phyloP scores from a whole-genome alignment of 2,113 vertebrate genomes.

The Plecturocebus donacophilus region DNA sequence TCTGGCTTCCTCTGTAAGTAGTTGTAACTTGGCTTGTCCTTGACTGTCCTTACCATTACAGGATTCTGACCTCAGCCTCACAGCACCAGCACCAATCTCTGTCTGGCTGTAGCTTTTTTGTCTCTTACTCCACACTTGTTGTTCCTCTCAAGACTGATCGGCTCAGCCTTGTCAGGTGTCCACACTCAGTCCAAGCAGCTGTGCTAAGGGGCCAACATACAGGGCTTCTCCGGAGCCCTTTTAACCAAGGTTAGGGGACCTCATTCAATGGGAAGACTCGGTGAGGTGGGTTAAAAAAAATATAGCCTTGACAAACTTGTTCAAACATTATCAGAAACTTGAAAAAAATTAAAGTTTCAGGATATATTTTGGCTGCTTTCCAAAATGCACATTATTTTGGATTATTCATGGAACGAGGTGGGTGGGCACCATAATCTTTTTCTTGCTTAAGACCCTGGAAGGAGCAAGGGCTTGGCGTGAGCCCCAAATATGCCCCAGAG shows the following conservation, averaged over 20 bases:
- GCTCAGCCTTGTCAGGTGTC: background rate
- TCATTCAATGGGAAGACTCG: background rate
- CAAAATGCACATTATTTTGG: constrained; percentile 54
- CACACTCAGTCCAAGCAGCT: background rate
- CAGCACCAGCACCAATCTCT: background rate
- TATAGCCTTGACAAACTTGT: background rate
- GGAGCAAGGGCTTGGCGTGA: background rate
- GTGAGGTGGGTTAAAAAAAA: background rate
- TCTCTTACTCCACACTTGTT: background rate
- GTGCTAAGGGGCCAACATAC: background rate
- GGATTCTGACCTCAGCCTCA: background rate
- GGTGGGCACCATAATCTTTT: background rate
- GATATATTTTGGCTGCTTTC: background rate
- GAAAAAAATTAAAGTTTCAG: background rate
- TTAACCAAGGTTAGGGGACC: background rate
- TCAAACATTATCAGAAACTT: background rate
- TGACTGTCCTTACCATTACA: background rate
- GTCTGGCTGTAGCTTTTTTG: background rate
- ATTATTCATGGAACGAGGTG: constrained; percentile 50
- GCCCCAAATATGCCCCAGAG: background rate
- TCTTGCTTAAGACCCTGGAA: background rate
- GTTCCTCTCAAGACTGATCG: background rate
- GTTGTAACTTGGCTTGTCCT: background rate
- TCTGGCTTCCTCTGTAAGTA: background rate
- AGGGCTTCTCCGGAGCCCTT: too few species aligned